Evolutionary conservation across 2,113 vertebrate species (phyloP), one percentile per base, ranked within the genome.

Genomic region (Xenus cinereus): DNA sequence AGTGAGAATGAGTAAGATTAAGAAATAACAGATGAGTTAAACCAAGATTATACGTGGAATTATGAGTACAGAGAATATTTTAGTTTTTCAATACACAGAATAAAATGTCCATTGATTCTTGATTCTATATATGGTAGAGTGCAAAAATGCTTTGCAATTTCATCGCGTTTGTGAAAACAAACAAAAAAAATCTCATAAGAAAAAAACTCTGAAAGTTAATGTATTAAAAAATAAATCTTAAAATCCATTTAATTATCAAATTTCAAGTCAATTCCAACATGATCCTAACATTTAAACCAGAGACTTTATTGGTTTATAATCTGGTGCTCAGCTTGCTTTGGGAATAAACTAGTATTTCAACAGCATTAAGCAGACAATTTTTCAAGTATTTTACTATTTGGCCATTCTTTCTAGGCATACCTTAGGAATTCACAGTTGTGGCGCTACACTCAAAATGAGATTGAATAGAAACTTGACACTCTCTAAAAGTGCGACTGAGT

Each of bases 161-260:
- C 51, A 48, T 56, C 4, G 19, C 26, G 12, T 69, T n/a, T 71
- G 12, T 39, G 57, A 41, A 46, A 23, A 80, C 28, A 33, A 22
- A 72, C 33, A 22, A 32, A 33, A 30, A 67, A 15, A 5, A 32
- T 48, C 33, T 68, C 53, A 69, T 37, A 43, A 30, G 59, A 85
- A 57, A 53, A 9, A n/a, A 6, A 0, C 6, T 6, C 12, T 39
- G n/a, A 30, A 78, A 51, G 9, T 6, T 63, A 15, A 46, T 22
- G 7, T 24, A 60, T 23, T 43, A 3, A 26, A 86, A 39, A 60
- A 75, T 20, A 7, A 59, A 20, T 4, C 15, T 41, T 27, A 80
- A 15, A 62, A 68, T 81, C 24, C 39, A 24, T 60, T n/a, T 53
- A 53, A 43, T 37, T 74, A 63, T 33, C n/a, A 74, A 81, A 66